Evolutionary conservation across 2,888 invertebrate species (phyloP).

Genomic region (Barypeithes pellucidus): DNA sequence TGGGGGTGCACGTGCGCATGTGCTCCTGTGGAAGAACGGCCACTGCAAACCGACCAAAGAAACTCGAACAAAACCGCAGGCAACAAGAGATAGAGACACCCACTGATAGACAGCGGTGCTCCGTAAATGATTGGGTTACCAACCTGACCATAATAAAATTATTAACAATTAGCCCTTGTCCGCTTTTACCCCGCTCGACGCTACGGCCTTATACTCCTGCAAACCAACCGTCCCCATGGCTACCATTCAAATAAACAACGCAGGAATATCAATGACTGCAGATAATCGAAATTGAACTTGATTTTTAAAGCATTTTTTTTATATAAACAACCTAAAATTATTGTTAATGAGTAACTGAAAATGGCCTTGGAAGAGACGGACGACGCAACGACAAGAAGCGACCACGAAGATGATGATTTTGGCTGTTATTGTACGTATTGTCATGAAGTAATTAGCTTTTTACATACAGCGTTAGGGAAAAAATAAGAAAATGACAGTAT

Average conservation of each 20-base stretch:
- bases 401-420: conserved; percentile 57
- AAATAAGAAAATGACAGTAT: too few relatives aligned
- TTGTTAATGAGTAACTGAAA: conserved; percentile 10
- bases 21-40: too few relatives aligned
- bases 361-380: conserved; percentile 56
- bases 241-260: conserved; percentile 33
- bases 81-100: too few relatives aligned
- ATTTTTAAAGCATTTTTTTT: not conserved
- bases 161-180: not conserved
- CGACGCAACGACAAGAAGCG: conserved; percentile 26
- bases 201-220: not conserved
- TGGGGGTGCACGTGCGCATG: too few relatives aligned
- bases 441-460: not conserved
- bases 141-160: too few relatives aligned
- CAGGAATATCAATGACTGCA: conserved; percentile 10
- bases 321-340: not conserved
- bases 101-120: too few relatives aligned
- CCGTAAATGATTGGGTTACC: too few relatives aligned
- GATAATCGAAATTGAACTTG: conserved; percentile 18
- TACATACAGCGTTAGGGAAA: too few relatives aligned
- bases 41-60: too few relatives aligned
- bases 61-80: too few relatives aligned
- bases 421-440: conserved; percentile 60
- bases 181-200: too few relatives aligned
- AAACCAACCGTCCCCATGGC: conserved; percentile 18